These are phyloP conservation scores for Oncorhynchus nerka DNA, from an alignment of 2,113 vertebrate genomes.

Conservation along the genomic window DNA sequence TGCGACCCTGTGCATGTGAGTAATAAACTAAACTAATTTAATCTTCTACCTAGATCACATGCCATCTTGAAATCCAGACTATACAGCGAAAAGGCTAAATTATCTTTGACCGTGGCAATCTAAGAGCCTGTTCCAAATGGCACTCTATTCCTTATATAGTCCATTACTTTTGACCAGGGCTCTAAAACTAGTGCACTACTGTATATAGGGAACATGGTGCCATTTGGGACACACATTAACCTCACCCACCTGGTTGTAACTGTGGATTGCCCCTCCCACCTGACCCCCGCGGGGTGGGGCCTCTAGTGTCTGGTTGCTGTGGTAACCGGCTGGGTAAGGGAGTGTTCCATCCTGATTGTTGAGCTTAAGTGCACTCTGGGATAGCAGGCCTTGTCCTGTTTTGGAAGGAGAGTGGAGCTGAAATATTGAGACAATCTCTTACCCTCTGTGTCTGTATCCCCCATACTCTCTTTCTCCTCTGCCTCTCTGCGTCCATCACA, in stretches of 20 bases:
- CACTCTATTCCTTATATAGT: no score
- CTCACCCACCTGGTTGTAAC: constrained; percentile 73
- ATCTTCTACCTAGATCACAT: no score
- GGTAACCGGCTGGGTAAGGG: constrained; percentile 94
- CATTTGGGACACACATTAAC: neutral
- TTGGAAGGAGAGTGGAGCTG: neutral
- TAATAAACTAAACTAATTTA: no score
- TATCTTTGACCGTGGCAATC: no score
- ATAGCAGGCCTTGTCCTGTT: constrained; percentile 92
- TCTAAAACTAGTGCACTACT: no score
- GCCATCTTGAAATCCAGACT: no score
- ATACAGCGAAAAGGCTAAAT: no score
- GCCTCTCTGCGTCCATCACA: constrained; percentile 14
- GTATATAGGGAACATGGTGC: neutral
- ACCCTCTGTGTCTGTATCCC: constrained; percentile 11
- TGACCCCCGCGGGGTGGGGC: constrained; percentile 79
- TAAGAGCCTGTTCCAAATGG: no score
- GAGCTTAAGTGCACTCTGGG: constrained; percentile 95
- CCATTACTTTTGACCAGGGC: no score
- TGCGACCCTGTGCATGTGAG: no score
- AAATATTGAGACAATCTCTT: neutral
- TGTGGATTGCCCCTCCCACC: constrained; percentile 85
- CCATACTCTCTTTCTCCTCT: constrained; percentile 10
- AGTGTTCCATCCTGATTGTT: constrained; percentile 93
- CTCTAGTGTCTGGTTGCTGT: constrained; percentile 93